Percentiles rank a stretch among this genome's conserved stretches.
Evolutionary conservation across 2,888 invertebrate species (phyloP).

Genomic region (Lomographa bimaculata): DNA sequence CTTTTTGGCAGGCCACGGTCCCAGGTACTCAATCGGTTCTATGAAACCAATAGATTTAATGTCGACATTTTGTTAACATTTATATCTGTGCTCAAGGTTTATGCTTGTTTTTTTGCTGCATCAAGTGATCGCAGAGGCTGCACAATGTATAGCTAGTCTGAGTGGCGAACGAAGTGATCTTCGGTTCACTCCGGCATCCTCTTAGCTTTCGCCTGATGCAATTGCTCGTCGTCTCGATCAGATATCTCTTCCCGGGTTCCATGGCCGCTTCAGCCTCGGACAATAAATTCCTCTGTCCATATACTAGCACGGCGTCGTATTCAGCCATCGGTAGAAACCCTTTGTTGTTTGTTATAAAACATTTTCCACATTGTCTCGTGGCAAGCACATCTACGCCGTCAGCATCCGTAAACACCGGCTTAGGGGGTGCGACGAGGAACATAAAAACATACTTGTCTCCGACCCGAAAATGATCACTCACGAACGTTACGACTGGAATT

Average conservation of each 20-base stretch:
- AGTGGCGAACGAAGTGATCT: slow-evolving; percentile 43
- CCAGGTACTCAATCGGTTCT: background rate
- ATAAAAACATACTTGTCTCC: slow-evolving; percentile 54
- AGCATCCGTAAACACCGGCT: slow-evolving; percentile 44
- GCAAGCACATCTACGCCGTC: slow-evolving; percentile 54
- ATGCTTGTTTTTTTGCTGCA: slow-evolving; percentile 8
- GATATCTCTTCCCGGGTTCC: slow-evolving; percentile 50
- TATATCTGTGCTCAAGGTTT: slow-evolving; percentile 1
- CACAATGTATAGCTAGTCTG: slow-evolving; percentile 34
- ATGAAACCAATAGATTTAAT: too few relatives aligned
- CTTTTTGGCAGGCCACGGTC: slow-evolving; percentile 13
- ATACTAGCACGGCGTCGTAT: slow-evolving; percentile 55
- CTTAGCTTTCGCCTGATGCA: slow-evolving; percentile 50
- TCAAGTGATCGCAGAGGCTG: slow-evolving; percentile 29
- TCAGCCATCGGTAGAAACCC: slow-evolving; percentile 57
- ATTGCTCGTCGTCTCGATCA: slow-evolving; percentile 40
- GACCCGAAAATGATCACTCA: slow-evolving; percentile 49
- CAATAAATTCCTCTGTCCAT: slow-evolving; percentile 37
- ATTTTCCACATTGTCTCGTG: slow-evolving; percentile 46
- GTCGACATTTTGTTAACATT: too few relatives aligned
- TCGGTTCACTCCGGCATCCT: slow-evolving; percentile 46
- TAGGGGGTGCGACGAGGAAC: slow-evolving; percentile 44
- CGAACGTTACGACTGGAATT: slow-evolving; percentile 42
- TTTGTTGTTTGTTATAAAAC: slow-evolving; percentile 60
- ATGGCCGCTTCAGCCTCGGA: slow-evolving; percentile 40